Percentiles rank a stretch among this genome's conserved stretches.
These are phyloP conservation scores for Microctonus aethiopoides DNA, from an alignment of 2,888 invertebrate genomes.

Conservation along the genomic window DNA sequence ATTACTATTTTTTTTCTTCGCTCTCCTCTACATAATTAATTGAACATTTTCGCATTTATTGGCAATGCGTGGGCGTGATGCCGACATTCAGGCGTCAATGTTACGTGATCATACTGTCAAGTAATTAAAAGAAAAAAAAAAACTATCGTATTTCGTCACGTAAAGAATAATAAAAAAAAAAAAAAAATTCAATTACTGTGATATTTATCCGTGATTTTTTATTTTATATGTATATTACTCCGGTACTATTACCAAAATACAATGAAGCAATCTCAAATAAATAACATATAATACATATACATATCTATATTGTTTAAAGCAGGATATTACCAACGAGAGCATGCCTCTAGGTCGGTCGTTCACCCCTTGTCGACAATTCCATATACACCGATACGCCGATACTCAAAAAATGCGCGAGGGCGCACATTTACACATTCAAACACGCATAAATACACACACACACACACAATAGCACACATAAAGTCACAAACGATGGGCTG, in stretches of 20 bases:
- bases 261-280: constrained; percentile 35
- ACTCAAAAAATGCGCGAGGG: constrained; percentile 20
- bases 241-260: constrained; percentile 39
- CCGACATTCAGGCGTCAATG: constrained; percentile 28
- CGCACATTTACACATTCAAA: constrained; percentile 11
- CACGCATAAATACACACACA: background rate
- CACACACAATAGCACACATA: background rate
- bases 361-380: constrained; percentile 56
- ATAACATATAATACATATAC: background rate
- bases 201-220: constrained; percentile 10
- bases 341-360: constrained; percentile 67
- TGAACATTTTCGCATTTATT: constrained; percentile 16
- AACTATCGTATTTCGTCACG: background rate
- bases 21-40: background rate
- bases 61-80: background rate
- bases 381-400: constrained; percentile 37
- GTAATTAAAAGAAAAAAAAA: background rate
- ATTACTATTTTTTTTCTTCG: background rate
- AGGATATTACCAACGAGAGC: constrained; percentile 46
- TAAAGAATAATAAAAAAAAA: background rate
- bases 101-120: constrained; percentile 36
- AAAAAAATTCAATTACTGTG: background rate
- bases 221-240: constrained; percentile 25
- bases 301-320: constrained; percentile 39
- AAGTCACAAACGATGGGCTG: background rate